Evolutionary conservation across 2,113 vertebrate genomes (phyloP).

Genomic region (Cercocebus atys): DNA sequence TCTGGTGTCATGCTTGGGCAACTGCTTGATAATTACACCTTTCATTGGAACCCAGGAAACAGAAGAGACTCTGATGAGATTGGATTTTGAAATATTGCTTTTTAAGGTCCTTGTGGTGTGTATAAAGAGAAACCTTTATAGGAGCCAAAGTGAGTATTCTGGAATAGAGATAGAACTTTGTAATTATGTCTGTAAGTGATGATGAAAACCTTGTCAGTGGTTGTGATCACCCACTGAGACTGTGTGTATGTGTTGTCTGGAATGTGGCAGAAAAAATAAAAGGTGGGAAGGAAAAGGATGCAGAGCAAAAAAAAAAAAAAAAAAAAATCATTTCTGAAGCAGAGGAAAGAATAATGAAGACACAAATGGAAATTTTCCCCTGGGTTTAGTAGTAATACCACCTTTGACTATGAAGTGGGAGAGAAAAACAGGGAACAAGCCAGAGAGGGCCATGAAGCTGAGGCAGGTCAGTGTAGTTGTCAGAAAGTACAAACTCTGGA

Average conservation of each 20-base stretch:
- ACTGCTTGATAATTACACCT: neutral
- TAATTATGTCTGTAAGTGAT: neutral
- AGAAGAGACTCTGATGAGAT: neutral
- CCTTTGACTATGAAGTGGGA: neutral
- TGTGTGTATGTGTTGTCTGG: neutral
- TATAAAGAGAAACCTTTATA: neutral
- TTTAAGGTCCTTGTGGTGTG: neutral
- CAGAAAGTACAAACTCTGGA: neutral
- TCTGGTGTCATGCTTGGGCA: neutral
- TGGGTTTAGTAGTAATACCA: neutral
- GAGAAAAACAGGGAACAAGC: neutral
- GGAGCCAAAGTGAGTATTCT: neutral
- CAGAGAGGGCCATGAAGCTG: neutral
- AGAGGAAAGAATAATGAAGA: neutral
- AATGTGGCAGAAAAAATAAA: neutral
- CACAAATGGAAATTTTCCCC: neutral
- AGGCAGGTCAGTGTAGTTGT: neutral
- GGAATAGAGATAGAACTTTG: neutral
- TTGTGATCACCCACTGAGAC: neutral
- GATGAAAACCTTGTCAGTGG: neutral
- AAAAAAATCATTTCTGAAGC: neutral
- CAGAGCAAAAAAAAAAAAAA: neutral
- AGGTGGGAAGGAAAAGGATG: neutral
- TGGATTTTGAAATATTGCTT: neutral
- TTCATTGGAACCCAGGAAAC: neutral